Percentiles rank a stretch among this genome's conserved stretches.
Evolutionary conservation across 2,888 invertebrate species (phyloP).

Genomic region (Lepidonotus clava): DNA sequence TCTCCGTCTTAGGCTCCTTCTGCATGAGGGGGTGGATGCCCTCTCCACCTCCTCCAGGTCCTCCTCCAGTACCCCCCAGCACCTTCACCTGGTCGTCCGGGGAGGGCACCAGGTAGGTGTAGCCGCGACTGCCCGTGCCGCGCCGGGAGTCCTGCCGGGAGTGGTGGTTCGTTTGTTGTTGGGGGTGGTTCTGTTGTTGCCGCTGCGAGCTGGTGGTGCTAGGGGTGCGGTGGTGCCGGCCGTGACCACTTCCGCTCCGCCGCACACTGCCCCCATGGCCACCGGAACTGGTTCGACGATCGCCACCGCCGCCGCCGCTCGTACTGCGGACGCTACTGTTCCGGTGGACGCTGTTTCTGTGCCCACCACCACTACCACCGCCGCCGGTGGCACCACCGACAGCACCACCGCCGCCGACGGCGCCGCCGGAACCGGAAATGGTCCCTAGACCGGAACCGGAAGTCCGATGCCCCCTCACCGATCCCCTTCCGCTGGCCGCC

Average conservation of each 20-base stretch:
- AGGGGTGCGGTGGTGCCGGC: background rate
- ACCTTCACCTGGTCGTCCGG: conserved; percentile 18
- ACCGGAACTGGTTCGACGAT: background rate
- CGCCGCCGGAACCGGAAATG: background rate
- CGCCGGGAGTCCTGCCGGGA: conserved; percentile 1
- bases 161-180: background rate
- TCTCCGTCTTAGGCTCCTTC: conserved; percentile 49
- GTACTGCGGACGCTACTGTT: background rate
- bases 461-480: background rate
- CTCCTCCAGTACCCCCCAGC: background rate
- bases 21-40: background rate
- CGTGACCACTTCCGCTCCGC: background rate
- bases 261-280: background rate
- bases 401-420: background rate
- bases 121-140: conserved; percentile 1
- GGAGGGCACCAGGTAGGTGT: conserved; percentile 42
- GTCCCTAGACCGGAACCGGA: conserved; percentile 6
- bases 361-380: background rate
- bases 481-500: background rate
- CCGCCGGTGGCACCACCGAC: background rate
- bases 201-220: background rate
- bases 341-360: background rate
- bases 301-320: background rate
- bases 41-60: background rate
- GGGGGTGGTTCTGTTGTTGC: background rate